A percentile compares a stretch with the other conserved stretches of the same genome.
These are phyloP conservation scores for Ormyrus rosae DNA, from an alignment of 2,888 invertebrate genomes.

Conservation along the genomic window DNA sequence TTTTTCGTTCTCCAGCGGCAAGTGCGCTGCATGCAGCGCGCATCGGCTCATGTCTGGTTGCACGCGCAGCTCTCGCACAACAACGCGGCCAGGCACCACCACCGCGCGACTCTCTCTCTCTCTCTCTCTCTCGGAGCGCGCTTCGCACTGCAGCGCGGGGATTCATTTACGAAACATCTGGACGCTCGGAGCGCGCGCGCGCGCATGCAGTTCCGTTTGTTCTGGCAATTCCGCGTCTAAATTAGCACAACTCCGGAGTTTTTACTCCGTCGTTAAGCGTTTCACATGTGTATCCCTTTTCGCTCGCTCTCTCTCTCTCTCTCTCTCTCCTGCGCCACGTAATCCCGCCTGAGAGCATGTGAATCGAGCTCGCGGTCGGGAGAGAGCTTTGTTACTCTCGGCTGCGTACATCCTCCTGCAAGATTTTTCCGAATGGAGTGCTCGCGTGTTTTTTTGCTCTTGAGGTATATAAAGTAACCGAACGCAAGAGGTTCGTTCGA, in stretches of 20 bases:
- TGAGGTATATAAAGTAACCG: no score
- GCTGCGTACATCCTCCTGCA: constrained; percentile 2
- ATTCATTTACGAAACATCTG: constrained; percentile 73
- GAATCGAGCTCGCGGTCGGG: constrained; percentile 20
- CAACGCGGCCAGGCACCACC: no score
- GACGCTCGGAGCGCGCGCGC: constrained; percentile 62
- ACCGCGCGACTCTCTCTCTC: no score
- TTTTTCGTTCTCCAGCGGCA: background rate
- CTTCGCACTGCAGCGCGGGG: constrained; percentile 59
- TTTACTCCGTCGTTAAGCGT: constrained; percentile 68
- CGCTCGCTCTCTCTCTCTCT: constrained; percentile 30
- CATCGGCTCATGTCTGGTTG: background rate
- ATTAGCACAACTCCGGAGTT: constrained; percentile 59
- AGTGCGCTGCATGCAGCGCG: background rate
- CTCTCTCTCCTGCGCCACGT: constrained; percentile 18
- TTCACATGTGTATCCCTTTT: constrained; percentile 67
- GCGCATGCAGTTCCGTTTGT: constrained; percentile 74
- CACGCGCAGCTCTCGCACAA: background rate
- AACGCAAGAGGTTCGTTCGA: no score
- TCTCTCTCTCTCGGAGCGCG: background rate
- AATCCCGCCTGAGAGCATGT: constrained; percentile 37
- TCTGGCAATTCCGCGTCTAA: constrained; percentile 61
- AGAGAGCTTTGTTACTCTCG: background rate
- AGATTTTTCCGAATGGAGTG: constrained; percentile 30
- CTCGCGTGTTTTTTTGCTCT: no score